phyloP scores from a whole-genome alignment of 2,113 vertebrate genomes.

The Gopherus flavomarginatus region DNA sequence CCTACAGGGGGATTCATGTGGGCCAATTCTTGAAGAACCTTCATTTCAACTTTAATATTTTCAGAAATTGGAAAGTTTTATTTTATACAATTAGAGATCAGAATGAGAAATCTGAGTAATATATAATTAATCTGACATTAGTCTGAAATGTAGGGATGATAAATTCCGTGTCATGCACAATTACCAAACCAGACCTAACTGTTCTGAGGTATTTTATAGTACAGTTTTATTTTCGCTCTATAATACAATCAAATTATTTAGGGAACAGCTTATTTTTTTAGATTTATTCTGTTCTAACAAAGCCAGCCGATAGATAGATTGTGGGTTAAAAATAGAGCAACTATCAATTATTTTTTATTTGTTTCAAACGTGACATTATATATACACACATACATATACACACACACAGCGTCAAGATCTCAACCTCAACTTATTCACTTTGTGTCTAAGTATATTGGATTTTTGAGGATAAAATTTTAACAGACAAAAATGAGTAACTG shows the following conservation, averaged over 20 bases:
- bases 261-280: not conserved
- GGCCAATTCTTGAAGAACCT: not conserved
- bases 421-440: no score
- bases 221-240: not conserved
- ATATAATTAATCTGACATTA: not conserved
- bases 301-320: not conserved
- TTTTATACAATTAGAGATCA: not conserved
- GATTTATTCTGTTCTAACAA: not conserved
- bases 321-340: not conserved
- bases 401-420: no score
- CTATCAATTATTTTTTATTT: not conserved
- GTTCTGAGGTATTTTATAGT: slow-evolving; percentile 10
- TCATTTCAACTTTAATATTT: not conserved
- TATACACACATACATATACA: no score
- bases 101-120: not conserved
- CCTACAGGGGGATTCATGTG: not conserved
- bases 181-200: slow-evolving; percentile 11
- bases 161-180: not conserved
- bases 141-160: not conserved
- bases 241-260: not conserved
- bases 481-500: no score
- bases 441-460: no score
- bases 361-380: no score
- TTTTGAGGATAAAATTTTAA: no score
- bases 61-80: not conserved